phyloP scores from a whole-genome alignment of 2,888 invertebrate genomes.

The Molanna angustata region DNA sequence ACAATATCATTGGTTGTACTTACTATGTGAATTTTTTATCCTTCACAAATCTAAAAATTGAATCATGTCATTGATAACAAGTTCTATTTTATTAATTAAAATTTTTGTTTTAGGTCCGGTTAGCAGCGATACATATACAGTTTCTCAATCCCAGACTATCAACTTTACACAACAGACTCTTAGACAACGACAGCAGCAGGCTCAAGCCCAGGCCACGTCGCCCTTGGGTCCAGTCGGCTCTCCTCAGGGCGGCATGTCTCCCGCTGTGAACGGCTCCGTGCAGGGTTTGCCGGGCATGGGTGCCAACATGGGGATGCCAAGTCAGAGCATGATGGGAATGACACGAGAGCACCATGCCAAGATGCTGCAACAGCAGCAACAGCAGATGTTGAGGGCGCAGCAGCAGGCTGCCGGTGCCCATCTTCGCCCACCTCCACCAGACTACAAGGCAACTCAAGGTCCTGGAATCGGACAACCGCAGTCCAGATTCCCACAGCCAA shows the following conservation, averaged over 20 bases:
- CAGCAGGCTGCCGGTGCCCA: slow-evolving; percentile 39
- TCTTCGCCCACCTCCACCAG: slow-evolving; percentile 74
- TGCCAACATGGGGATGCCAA: slow-evolving; percentile 28
- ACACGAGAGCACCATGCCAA: slow-evolving; percentile 65
- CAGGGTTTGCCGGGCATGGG: slow-evolving; percentile 38
- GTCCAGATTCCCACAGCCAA: slow-evolving; percentile 53
- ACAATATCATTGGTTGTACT: too few relatives aligned
- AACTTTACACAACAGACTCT: slow-evolving; percentile 76
- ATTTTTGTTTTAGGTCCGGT: too few relatives aligned
- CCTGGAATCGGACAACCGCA: slow-evolving; percentile 35
- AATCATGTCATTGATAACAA: too few relatives aligned
- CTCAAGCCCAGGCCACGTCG: slow-evolving; percentile 34
- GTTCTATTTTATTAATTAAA: too few relatives aligned
- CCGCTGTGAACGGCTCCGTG: slow-evolving; percentile 32
- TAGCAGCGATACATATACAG: slow-evolving; percentile 64
- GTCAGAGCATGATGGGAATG: slow-evolving; percentile 45
- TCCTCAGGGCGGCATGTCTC: slow-evolving; percentile 18
- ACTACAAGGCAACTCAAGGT: slow-evolving; percentile 72
- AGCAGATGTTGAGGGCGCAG: slow-evolving; percentile 58
- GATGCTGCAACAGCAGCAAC: slow-evolving; percentile 65
- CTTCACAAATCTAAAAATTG: too few relatives aligned
- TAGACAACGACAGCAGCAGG: slow-evolving; percentile 50
- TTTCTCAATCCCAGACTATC: slow-evolving; percentile 82
- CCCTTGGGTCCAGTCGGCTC: slow-evolving; percentile 21
- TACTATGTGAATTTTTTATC: too few relatives aligned